Conservation (phyloP, 2,113 vertebrate genomes). For the Steatornis caripensis region DNA sequence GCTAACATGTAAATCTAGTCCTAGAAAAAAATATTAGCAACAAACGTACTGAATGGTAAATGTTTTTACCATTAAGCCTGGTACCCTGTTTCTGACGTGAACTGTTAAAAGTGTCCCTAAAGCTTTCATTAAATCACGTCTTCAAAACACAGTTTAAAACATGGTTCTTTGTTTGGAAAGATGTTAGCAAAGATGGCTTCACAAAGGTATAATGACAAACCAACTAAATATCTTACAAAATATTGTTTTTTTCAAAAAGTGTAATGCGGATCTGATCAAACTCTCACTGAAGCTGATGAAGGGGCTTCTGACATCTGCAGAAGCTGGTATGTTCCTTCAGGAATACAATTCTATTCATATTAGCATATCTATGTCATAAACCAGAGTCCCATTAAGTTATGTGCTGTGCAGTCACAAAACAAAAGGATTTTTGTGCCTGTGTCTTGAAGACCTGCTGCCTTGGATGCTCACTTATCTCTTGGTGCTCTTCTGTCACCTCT, state of each 20-base stretch:
- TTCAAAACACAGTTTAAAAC: background rate
- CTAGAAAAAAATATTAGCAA: background rate
- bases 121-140: background rate
- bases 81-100: background rate
- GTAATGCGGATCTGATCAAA: background rate
- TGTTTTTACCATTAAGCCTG: background rate
- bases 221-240: background rate
- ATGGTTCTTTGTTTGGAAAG: background rate
- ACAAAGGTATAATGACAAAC: background rate
- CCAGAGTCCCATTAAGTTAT: no score
- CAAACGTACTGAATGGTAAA: background rate
- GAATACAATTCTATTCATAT: background rate
- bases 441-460: background rate
- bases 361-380: background rate
- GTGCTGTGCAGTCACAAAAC: background rate
- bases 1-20: background rate
- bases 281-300: background rate
- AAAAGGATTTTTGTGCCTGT: background rate
- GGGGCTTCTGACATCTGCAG: background rate
- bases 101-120: background rate
- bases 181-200: background rate
- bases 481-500: background rate
- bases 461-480: background rate
- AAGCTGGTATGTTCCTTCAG: background rate
- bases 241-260: fast-evolving